Evolutionary conservation across 2,113 vertebrate genomes (phyloP).

Genomic region (Mustela nigripes): DNA sequence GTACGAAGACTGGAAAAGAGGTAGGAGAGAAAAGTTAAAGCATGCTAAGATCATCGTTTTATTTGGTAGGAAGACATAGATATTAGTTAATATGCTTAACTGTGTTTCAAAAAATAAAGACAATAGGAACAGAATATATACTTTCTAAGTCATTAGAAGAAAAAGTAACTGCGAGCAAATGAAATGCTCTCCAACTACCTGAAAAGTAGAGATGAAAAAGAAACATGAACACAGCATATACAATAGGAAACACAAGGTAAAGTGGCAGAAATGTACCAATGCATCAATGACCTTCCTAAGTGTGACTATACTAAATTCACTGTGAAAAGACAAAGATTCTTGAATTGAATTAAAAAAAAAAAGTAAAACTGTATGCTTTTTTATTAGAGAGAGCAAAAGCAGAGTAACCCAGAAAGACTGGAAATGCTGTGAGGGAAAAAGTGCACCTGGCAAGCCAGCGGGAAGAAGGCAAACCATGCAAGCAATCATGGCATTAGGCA

Average conservation of each 20-base stretch:
- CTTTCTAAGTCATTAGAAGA: background rate
- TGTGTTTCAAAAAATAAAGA: conserved; percentile 3
- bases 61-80: background rate
- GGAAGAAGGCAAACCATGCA: background rate
- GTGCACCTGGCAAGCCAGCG: background rate
- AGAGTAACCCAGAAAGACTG: background rate
- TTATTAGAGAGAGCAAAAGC: background rate
- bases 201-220: background rate
- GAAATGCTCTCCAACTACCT: background rate
- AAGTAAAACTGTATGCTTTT: background rate
- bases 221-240: background rate
- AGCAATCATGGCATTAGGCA: background rate
- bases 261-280: background rate
- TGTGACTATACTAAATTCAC: background rate
- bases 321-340: background rate
- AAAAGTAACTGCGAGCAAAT: background rate
- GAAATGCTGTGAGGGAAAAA: background rate
- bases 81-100: background rate
- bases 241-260: background rate
- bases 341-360: background rate
- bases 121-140: background rate
- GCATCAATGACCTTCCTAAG: background rate
- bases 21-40: background rate
- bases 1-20: background rate
- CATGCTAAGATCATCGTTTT: background rate